These are phyloP conservation scores for Chrysina gloriosa DNA, from an alignment of 2,888 invertebrate genomes.

Conservation along the genomic window DNA sequence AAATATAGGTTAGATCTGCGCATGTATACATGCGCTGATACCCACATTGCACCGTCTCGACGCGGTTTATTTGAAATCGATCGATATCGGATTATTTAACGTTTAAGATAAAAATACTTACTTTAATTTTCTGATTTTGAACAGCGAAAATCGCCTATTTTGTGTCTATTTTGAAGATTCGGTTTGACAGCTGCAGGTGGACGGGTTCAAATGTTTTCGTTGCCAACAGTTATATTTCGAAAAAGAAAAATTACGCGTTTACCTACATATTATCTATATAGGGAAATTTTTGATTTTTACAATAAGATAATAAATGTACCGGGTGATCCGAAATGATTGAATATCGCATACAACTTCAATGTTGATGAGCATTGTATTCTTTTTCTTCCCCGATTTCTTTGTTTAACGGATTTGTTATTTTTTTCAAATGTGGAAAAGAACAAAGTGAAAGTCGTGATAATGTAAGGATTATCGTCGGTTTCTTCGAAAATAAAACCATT, in stretches of 20 bases:
- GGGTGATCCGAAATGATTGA: too few relatives aligned
- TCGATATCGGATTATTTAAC: not conserved
- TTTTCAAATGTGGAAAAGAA: too few relatives aligned
- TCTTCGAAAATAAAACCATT: too few relatives aligned
- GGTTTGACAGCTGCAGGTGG: not conserved
- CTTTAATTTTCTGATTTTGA: conserved; percentile 21
- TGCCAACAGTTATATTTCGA: not conserved
- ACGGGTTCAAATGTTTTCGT: not conserved
- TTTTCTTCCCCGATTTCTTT: too few relatives aligned
- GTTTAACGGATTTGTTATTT: too few relatives aligned
- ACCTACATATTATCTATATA: not conserved
- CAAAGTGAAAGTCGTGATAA: too few relatives aligned
- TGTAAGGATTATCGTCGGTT: too few relatives aligned
- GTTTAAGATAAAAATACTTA: not conserved
- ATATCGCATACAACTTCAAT: too few relatives aligned
- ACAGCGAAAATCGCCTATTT: conserved; percentile 1
- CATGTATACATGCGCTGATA: conserved; percentile 14
- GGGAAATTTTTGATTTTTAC: not conserved
- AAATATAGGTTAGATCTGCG: conserved; percentile 29
- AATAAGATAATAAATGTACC: too few relatives aligned
- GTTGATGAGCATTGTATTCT: too few relatives aligned
- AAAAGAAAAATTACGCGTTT: not conserved
- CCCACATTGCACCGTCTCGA: not conserved
- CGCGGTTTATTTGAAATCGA: conserved; percentile 13
- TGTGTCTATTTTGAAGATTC: not conserved